Conservation (phyloP, 2,113 vertebrate genomes). For the Hiodon alosoides region DNA sequence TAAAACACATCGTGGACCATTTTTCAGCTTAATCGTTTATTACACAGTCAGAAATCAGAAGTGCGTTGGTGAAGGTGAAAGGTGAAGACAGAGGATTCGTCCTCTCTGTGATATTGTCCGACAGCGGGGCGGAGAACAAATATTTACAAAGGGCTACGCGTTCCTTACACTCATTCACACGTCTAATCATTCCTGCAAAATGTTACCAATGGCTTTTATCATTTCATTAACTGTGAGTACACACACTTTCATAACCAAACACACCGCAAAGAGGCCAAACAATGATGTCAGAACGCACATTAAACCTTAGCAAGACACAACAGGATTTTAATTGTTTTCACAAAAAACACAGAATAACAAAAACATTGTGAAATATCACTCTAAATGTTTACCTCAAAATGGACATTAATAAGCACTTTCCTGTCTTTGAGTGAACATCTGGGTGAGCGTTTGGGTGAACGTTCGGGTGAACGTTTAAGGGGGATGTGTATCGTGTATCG, state of each 20-base stretch:
- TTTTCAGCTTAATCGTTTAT: too few species aligned
- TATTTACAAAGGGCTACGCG: slow-evolving; percentile 4
- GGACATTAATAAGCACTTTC: too few species aligned
- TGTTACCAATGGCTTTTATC: neutral
- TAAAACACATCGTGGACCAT: too few species aligned
- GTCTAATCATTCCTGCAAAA: neutral
- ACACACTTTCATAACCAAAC: neutral
- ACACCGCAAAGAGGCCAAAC: neutral
- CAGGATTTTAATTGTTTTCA: neutral
- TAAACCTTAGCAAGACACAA: neutral
- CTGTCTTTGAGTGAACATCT: too few species aligned
- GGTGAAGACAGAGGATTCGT: neutral
- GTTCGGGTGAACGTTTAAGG: too few species aligned
- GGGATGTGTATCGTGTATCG: too few species aligned
- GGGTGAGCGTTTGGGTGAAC: too few species aligned
- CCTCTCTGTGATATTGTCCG: neutral
- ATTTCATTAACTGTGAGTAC: neutral
- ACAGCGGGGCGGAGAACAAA: neutral
- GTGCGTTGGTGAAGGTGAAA: neutral
- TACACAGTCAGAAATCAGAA: neutral
- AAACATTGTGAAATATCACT: too few species aligned
- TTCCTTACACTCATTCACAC: neutral
- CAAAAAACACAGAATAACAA: too few species aligned
- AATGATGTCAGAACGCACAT: neutral
- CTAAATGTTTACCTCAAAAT: too few species aligned